These are phyloP conservation scores for Alectura lathami DNA, from an alignment of 2,113 vertebrate species.

Conservation along the genomic window DNA sequence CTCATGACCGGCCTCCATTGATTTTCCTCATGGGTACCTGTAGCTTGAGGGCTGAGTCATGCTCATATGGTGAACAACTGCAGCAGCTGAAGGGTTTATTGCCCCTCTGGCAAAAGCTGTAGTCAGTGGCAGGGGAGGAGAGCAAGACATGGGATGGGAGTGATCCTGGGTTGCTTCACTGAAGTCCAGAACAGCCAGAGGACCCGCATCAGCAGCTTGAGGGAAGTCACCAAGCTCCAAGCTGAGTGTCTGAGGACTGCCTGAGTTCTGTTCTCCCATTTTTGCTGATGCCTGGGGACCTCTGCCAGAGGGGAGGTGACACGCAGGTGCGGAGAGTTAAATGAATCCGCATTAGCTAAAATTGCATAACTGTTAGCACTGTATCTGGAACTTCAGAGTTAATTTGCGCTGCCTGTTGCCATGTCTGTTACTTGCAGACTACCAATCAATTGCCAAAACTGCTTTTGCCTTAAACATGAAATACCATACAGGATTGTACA, in stretches of 20 bases:
- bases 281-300: neutral
- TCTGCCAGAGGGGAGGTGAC: neutral
- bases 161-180: rapidly evolving
- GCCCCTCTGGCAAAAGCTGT: neutral
- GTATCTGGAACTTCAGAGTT: neutral
- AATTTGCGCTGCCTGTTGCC: neutral
- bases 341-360: neutral
- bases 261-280: neutral
- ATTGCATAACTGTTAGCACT: neutral
- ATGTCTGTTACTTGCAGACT: neutral
- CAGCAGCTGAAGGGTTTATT: neutral
- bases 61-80: neutral
- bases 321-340: neutral
- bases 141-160: too few relatives aligned
- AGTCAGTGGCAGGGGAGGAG: neutral
- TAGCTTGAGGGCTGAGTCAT: neutral
- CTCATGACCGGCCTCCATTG: too few relatives aligned
- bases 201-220: neutral
- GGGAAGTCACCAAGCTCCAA: neutral
- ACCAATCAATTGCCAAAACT: neutral
- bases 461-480: neutral
- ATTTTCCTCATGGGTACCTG: neutral
- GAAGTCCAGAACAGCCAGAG: rapidly evolving
- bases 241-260: neutral
- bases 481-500: neutral